These are phyloP conservation scores for Aspiorhynchus laticeps DNA, from an alignment of 2,113 vertebrate species.

Conservation along the genomic window DNA sequence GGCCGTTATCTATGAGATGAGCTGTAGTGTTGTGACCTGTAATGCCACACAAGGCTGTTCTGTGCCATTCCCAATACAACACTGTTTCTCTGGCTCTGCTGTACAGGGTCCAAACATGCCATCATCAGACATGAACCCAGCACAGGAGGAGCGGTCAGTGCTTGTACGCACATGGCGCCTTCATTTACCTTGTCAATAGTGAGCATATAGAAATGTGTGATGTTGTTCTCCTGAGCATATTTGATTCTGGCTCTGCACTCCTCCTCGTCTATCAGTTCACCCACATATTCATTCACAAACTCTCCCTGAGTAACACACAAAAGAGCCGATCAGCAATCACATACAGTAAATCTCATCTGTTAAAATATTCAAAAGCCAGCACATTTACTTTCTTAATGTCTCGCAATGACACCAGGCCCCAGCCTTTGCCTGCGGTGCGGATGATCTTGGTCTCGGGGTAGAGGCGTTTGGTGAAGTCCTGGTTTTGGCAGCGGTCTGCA, in stretches of 20 bases:
- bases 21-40: constrained; percentile 71
- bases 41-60: constrained; percentile 60
- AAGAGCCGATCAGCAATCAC: neutral
- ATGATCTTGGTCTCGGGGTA: constrained; percentile 97
- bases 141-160: neutral
- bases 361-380: neutral
- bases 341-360: neutral
- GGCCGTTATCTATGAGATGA: neutral
- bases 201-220: constrained; percentile 98
- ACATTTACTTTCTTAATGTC: constrained; percentile 92
- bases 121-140: constrained; percentile 47
- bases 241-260: constrained; percentile 93
- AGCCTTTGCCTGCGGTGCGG: constrained; percentile 92
- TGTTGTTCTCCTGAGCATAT: constrained; percentile 93
- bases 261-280: constrained; percentile 96
- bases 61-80: constrained; percentile 82
- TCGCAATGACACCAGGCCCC: constrained; percentile 89
- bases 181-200: constrained; percentile 95
- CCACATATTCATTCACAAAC: constrained; percentile 98
- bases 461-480: constrained; percentile 93
- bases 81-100: constrained; percentile 77
- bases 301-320: constrained; percentile 80
- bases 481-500: constrained; percentile 89
- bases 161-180: neutral
- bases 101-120: constrained; percentile 33